Conservation (phyloP, 2,113 vertebrate species). For the Xiphophorus hellerii region DNA sequence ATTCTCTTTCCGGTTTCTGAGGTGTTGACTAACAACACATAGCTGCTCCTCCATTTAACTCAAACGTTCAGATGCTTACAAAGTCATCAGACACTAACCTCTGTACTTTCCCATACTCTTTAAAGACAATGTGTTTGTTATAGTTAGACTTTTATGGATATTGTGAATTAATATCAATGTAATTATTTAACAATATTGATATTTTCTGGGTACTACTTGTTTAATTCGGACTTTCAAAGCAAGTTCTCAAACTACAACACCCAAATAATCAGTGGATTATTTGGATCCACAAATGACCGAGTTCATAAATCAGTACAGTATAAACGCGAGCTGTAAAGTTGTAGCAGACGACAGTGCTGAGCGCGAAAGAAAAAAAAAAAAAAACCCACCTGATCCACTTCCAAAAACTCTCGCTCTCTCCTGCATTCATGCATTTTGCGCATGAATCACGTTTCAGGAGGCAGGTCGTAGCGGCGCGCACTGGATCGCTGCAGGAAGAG, state of each 20-base stretch:
- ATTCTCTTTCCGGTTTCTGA: neutral
- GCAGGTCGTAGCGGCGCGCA: slow-evolving; percentile 19
- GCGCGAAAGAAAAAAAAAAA: neutral
- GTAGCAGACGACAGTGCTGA: neutral
- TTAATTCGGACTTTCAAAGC: neutral
- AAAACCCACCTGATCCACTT: neutral
- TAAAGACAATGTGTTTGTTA: neutral
- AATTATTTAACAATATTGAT: neutral
- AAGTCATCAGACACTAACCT: neutral
- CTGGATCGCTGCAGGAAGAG: slow-evolving; percentile 30
- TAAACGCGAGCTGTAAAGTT: neutral
- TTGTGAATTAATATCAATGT: no score
- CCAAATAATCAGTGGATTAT: neutral
- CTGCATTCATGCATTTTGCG: slow-evolving; percentile 3
- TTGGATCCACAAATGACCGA: no score
- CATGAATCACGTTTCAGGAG: slow-evolving; percentile 51
- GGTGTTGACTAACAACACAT: neutral
- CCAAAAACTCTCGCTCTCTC: neutral
- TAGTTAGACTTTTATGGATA: no score
- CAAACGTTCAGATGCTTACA: no score
- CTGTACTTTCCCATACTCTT: neutral
- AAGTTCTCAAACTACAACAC: neutral
- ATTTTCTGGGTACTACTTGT: neutral
- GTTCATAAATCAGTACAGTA: neutral
- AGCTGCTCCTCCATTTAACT: neutral